These are phyloP conservation scores for Caenorhabditis zanzibari DNA, from an alignment of 2,888 invertebrate genomes.

Conservation along the genomic window DNA sequence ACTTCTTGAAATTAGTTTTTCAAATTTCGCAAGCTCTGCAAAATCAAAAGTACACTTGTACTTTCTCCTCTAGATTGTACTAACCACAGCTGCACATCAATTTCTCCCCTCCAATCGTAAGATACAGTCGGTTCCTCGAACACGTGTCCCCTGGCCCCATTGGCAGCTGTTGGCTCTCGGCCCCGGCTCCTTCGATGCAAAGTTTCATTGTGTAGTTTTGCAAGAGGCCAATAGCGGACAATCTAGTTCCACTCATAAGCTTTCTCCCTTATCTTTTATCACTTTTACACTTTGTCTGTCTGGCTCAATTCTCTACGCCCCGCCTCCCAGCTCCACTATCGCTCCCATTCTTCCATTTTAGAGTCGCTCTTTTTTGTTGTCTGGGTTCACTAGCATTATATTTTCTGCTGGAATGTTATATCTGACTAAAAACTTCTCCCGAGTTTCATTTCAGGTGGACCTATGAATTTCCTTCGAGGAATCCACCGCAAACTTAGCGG, in stretches of 20 bases:
- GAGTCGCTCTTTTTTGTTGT: background rate
- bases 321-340: background rate
- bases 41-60: no score
- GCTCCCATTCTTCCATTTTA: background rate
- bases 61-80: no score
- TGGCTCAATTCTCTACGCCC: constrained; percentile 9
- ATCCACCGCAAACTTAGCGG: no score
- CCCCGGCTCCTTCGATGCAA: background rate
- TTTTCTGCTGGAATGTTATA: no score
- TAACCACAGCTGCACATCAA: no score
- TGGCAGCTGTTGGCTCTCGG: constrained; percentile 13
- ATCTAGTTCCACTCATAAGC: background rate
- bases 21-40: no score
- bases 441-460: no score
- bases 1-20: no score
- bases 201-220: background rate
- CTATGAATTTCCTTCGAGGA: no score
- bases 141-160: background rate
- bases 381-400: no score
- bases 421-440: no score
- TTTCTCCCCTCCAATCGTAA: background rate
- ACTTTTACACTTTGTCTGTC: constrained; percentile 13
- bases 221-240: constrained; percentile 19
- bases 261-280: background rate
- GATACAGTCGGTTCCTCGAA: background rate